These are phyloP conservation scores for Lithobius niger DNA, from an alignment of 1,140 invertebrate species.

Conservation along the genomic window DNA sequence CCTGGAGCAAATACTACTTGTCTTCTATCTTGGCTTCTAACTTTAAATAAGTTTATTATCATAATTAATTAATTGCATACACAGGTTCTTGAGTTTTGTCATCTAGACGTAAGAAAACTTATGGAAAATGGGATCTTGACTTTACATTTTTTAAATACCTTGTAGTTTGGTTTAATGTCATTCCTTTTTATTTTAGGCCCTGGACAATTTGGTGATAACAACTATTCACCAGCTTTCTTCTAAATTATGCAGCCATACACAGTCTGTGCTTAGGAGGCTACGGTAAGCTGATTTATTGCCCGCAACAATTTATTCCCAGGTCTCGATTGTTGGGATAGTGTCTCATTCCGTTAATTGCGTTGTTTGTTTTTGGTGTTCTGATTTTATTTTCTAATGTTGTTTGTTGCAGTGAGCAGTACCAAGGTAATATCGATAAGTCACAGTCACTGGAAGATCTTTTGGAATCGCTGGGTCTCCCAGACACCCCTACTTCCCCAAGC, in stretches of 20 bases:
- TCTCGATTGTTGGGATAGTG: neutral
- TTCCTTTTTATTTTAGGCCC: constrained; percentile 23
- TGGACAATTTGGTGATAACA: constrained; percentile 43
- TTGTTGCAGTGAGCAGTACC: constrained; percentile 27
- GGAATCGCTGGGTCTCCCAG: constrained; percentile 19
- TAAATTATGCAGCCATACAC: constrained; percentile 39
- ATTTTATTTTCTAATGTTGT: neutral
- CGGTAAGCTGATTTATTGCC: constrained; percentile 28
- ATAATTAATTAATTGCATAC: neutral
- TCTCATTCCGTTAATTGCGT: neutral
- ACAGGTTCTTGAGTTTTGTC: neutral
- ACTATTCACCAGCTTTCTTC: constrained; percentile 42
- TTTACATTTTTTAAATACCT: neutral
- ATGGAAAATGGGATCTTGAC: neutral
- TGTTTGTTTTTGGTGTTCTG: constrained; percentile 1
- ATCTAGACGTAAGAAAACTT: too few relatives aligned
- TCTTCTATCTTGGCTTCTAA: neutral
- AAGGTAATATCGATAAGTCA: constrained; percentile 27
- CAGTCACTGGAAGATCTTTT: constrained; percentile 17
- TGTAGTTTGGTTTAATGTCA: neutral
- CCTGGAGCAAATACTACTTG: neutral
- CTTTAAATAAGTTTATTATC: neutral
- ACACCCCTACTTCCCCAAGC: constrained; percentile 27
- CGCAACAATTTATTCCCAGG: neutral
- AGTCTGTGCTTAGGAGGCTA: constrained; percentile 37